These are phyloP conservation scores for Hipposideros armiger DNA, from an alignment of 2,113 vertebrate genomes.

Conservation along the genomic window DNA sequence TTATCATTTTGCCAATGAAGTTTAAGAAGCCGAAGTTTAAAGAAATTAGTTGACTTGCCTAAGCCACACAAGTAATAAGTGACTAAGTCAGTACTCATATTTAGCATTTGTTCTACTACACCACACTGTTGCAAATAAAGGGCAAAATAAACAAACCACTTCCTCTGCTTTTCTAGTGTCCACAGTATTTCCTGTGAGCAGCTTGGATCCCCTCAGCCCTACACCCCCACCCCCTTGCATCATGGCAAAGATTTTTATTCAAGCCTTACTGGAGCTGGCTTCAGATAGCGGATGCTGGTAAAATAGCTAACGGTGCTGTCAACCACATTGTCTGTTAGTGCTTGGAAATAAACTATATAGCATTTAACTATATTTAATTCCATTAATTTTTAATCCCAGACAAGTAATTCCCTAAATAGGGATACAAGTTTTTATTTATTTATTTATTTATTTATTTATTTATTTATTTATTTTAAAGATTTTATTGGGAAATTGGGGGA, in stretches of 20 bases:
- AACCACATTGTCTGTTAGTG: not conserved
- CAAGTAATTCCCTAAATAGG: not conserved
- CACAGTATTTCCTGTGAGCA: slow-evolving; percentile 46
- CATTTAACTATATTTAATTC: too few species aligned
- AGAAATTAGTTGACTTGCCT: not conserved
- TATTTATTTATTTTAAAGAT: not conserved
- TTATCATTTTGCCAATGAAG: slow-evolving; percentile 11
- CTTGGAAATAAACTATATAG: slow-evolving; percentile 3
- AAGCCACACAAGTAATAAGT: slow-evolving; percentile 23
- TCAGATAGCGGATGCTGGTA: not conserved
- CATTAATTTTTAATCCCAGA: not conserved
- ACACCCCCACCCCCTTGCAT: not conserved
- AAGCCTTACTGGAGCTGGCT: not conserved
- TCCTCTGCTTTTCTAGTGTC: slow-evolving; percentile 39
- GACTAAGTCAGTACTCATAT: not conserved
- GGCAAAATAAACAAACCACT: slow-evolving; percentile 1
- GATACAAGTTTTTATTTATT: not conserved
- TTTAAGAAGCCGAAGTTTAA: slow-evolving; percentile 1
- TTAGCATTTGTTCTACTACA: not conserved
- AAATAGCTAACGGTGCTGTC: not conserved
- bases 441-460: not conserved
- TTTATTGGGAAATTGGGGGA: too few species aligned
- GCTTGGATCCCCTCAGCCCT: not conserved
- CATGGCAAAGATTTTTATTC: not conserved
- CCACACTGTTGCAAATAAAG: not conserved